phyloP scores from a whole-genome alignment of 2,113 vertebrate genomes.

The Siphamia tubifer region DNA sequence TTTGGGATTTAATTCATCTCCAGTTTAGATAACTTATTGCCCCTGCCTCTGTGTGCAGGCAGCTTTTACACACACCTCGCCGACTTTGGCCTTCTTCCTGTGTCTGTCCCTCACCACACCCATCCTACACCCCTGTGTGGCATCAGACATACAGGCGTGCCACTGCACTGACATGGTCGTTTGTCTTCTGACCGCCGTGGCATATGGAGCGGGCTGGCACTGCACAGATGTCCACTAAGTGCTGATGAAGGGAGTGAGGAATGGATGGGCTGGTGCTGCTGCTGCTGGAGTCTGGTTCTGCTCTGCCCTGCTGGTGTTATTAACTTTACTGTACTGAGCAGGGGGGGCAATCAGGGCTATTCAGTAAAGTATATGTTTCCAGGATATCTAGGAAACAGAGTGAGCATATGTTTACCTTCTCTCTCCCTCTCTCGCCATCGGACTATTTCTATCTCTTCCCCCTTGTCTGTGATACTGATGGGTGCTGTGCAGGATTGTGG shows the following conservation, averaged over 20 bases:
- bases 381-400: conserved; percentile 31
- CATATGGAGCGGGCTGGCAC: conserved; percentile 78
- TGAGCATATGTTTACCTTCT: conserved; percentile 43
- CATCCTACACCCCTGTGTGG: conserved; percentile 45
- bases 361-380: conserved; percentile 46
- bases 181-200: conserved; percentile 74
- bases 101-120: conserved; percentile 50
- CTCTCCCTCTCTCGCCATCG: conserved; percentile 8
- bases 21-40: conserved; percentile 63
- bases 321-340: conserved; percentile 55
- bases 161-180: conserved; percentile 66
- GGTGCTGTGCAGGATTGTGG: conserved; percentile 14
- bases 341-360: conserved; percentile 28
- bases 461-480: background rate
- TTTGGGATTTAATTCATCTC: conserved; percentile 33
- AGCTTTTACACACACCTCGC: conserved; percentile 35
- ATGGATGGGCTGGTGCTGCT: conserved; percentile 58
- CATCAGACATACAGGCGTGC: conserved; percentile 62
- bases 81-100: conserved; percentile 27
- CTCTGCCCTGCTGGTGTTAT: conserved; percentile 60
- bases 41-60: conserved; percentile 9
- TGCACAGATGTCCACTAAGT: conserved; percentile 80
- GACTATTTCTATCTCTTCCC: background rate
- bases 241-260: conserved; percentile 76
- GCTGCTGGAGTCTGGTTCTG: conserved; percentile 62